Base-by-base conservation (phyloP, 2,797 vertebrate species). In the Delichon dasypus region DNA sequence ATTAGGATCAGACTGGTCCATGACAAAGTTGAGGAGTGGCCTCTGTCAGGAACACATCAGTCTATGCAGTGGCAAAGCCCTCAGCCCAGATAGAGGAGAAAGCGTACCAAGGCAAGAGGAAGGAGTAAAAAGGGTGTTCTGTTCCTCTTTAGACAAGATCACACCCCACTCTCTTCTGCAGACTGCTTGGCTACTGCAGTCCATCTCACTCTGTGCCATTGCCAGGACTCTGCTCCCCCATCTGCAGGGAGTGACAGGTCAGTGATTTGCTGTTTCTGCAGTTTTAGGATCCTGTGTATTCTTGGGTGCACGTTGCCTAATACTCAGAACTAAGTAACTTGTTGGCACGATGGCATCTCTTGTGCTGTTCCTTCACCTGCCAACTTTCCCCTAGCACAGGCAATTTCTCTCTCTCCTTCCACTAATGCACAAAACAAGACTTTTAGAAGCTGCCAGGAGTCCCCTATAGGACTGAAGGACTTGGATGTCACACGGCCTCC, bases 311-410 rank as follows among this genome's bases (percentile, higher is more conserved):
- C 48, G 0, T 26, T 82, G 96, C 95, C 96, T 87, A 85, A 91
- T 90, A 90, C 85, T 96, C 95, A 96, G 82, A 92, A 94, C 95
- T 98, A 97, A 97, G 97, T 97, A 95, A 95, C 95, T 97, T 96
- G 88, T 90, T 98, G 97, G 97, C 97, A 96, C 85, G 61, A 47
- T 17, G 91, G 89, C 62, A 50, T 60, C 80, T 89, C 77, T 87
- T 92, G 64, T 93, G 76, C 94, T 83, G 18, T 44, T 86, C 55
- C 55, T 95, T 93, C 89, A 90, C 80, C 90, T 96, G 96, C 96
- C 97, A 97, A 60, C 57, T 94, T 95, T 89, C 84, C 83, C 72
- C 60, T 83, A 78, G 72, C 67, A 26, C 79, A 34, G 89, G 81
- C 57, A 36, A 71, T 73, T 91, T 89, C 79, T 95, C 92, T 67